Percentiles rank a stretch among this genome's conserved stretches.
phyloP scores from a whole-genome alignment of 2,113 vertebrate genomes.

The Zosterops hypoxanthus region DNA sequence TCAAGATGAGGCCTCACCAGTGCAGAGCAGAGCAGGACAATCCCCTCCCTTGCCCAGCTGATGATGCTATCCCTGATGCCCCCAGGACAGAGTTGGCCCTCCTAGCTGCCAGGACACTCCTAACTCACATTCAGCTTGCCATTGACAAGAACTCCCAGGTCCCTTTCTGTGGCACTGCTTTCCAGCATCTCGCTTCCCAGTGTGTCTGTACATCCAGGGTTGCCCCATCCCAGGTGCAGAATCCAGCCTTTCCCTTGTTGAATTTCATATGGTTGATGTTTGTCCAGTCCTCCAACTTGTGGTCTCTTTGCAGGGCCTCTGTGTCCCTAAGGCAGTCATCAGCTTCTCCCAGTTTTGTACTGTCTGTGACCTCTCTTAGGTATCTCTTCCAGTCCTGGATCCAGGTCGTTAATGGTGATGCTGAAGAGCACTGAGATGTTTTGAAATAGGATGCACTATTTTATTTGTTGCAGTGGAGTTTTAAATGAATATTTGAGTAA shows the following conservation, averaged over 20 bases:
- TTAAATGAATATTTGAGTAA: not conserved
- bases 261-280: not conserved
- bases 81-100: fast-evolving
- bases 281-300: not conserved
- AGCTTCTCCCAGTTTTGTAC: not conserved
- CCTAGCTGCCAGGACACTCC: not conserved
- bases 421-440: not conserved
- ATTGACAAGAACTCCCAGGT: fast-evolving
- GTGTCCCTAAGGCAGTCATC: not conserved
- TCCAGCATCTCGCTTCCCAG: not conserved
- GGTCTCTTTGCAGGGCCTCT: not conserved
- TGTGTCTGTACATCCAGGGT: fast-evolving
- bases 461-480: not conserved
- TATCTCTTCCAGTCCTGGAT: not conserved
- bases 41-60: fast-evolving
- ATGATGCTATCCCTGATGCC: fast-evolving
- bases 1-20: fast-evolving
- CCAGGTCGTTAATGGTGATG: fast-evolving
- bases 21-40: fast-evolving
- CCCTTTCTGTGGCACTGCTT: not conserved
- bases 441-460: not conserved
- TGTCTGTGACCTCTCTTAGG: not conserved
- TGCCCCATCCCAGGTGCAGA: not conserved
- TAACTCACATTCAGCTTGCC: not conserved
- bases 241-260: not conserved